These are phyloP conservation scores for Asteroscopus sphinx DNA, from an alignment of 2,888 invertebrate genomes.

Conservation along the genomic window DNA sequence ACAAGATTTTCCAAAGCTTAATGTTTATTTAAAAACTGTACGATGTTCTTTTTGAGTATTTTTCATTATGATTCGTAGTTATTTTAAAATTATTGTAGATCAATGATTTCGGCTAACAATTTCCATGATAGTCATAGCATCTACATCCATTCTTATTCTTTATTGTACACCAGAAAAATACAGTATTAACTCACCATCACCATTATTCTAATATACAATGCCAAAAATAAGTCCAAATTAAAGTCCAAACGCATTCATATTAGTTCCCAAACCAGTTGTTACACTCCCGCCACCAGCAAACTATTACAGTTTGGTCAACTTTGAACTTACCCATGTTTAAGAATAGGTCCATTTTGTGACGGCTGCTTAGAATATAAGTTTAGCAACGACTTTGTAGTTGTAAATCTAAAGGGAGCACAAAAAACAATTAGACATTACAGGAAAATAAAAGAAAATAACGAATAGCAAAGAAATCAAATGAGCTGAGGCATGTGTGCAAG, in stretches of 20 bases:
- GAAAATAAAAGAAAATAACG: constrained; percentile 51
- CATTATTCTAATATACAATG: too few relatives aligned
- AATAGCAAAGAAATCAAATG: constrained; percentile 9
- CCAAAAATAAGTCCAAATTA: too few relatives aligned
- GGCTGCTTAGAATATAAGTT: constrained; percentile 92
- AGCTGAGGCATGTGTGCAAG: neutral
- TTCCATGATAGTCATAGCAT: too few relatives aligned
- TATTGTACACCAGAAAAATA: too few relatives aligned
- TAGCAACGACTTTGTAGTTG: constrained; percentile 92
- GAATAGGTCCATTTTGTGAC: constrained; percentile 90
- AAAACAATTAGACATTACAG: constrained; percentile 70
- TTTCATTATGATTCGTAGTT: too few relatives aligned
- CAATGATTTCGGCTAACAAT: too few relatives aligned
- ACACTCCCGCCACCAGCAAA: constrained; percentile 48
- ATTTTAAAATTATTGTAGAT: too few relatives aligned
- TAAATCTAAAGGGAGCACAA: constrained; percentile 90
- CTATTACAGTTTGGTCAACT: constrained; percentile 70
- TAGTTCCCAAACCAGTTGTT: constrained; percentile 50
- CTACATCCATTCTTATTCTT: too few relatives aligned
- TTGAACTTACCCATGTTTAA: constrained; percentile 93
- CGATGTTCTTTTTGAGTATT: too few relatives aligned
- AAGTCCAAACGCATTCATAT: constrained; percentile 34
- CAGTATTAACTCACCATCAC: too few relatives aligned
- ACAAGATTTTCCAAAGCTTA: too few relatives aligned
- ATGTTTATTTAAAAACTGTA: too few relatives aligned